Evolutionary conservation across 2,797 vertebrate genomes (phyloP).

Genomic region (Hybognathus amarus): DNA sequence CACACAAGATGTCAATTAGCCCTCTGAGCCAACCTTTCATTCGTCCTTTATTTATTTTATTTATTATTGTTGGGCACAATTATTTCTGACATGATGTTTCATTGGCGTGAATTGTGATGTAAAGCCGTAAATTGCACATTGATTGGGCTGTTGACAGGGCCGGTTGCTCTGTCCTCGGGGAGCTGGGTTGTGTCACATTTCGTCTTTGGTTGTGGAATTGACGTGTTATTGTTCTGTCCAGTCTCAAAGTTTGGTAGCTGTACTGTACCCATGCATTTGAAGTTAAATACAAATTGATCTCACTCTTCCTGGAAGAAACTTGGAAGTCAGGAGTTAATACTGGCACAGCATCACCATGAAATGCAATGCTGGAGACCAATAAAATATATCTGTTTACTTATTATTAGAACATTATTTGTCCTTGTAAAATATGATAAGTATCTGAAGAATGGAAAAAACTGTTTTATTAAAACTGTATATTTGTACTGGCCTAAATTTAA

Average conservation of each 20-base stretch:
- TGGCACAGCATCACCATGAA: neutral
- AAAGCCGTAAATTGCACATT: conserved; percentile 25
- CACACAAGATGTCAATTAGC: conserved; percentile 53
- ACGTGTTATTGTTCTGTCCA: conserved; percentile 43
- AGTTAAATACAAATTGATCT: conserved; percentile 7
- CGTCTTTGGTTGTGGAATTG: conserved; percentile 25
- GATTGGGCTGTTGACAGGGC: conserved; percentile 27
- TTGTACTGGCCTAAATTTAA: neutral
- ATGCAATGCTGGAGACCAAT: neutral
- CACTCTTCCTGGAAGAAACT: conserved; percentile 20
- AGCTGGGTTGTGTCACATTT: conserved; percentile 39
- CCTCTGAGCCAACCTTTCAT: conserved; percentile 35
- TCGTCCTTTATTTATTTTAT: conserved; percentile 27
- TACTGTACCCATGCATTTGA: neutral
- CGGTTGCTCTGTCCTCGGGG: conserved; percentile 3
- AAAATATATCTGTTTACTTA: neutral
- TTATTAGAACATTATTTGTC: neutral
- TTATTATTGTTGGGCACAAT: conserved; percentile 45
- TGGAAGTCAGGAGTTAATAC: neutral
- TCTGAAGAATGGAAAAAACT: neutral
- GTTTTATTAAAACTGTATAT: neutral
- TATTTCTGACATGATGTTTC: conserved; percentile 36
- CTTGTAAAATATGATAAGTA: neutral
- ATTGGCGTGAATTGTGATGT: conserved; percentile 6
- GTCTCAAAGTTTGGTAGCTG: conserved; percentile 1